These are phyloP conservation scores for Schizopygopsis malacanthus DNA, from an alignment of 2,797 vertebrate species.

Conservation along the genomic window DNA sequence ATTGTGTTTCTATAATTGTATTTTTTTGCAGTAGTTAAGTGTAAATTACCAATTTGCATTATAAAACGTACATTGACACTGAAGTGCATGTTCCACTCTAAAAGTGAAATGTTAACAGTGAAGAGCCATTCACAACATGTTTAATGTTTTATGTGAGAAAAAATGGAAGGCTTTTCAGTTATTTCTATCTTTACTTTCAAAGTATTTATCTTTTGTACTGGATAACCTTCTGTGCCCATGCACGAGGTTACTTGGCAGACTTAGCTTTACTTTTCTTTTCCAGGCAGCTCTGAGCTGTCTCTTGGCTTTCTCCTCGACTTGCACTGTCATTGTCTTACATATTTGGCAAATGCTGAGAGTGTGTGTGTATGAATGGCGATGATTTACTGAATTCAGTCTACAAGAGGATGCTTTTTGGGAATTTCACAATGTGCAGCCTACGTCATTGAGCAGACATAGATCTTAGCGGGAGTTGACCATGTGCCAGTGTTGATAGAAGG, in stretches of 20 bases:
- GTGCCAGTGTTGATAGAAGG: slow-evolving; percentile 54
- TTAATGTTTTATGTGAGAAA: neutral
- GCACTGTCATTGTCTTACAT: slow-evolving; percentile 26
- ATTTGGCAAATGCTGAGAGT: slow-evolving; percentile 39
- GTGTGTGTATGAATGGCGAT: slow-evolving; percentile 26
- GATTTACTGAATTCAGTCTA: slow-evolving; percentile 55
- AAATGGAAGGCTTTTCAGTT: neutral
- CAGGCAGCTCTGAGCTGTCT: neutral
- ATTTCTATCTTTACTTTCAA: slow-evolving; percentile 7
- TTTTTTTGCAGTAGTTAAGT: too few relatives aligned
- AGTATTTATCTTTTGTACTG: slow-evolving; percentile 24
- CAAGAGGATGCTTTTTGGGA: slow-evolving; percentile 49
- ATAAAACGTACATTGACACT: neutral
- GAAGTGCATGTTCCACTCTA: neutral
- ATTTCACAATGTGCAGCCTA: slow-evolving; percentile 45
- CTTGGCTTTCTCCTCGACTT: neutral
- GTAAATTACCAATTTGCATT: too few relatives aligned
- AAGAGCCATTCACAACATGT: neutral
- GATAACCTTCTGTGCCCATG: neutral
- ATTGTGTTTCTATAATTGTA: too few relatives aligned
- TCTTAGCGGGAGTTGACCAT: slow-evolving; percentile 54
- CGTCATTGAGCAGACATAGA: slow-evolving; percentile 57
- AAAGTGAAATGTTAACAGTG: neutral
- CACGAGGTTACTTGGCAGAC: slow-evolving; percentile 18
- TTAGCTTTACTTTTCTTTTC: neutral